These are phyloP conservation scores for Ethmia dodecea DNA, from an alignment of 2,888 invertebrate species.

Conservation along the genomic window DNA sequence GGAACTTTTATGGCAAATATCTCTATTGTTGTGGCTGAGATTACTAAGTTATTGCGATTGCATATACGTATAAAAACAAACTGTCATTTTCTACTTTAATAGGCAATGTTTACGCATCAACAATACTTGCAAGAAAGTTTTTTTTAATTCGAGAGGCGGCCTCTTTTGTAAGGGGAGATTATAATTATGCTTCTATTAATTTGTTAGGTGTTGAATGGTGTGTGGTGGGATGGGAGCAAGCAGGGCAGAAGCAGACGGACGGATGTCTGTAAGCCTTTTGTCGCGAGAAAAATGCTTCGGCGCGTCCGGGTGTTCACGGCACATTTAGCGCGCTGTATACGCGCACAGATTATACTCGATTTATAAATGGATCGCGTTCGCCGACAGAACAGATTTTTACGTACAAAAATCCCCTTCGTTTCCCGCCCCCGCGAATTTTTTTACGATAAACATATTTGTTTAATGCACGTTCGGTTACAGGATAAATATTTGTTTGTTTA, in stretches of 20 bases:
- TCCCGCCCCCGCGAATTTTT: constrained; percentile 18
- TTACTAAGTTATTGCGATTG: too few species aligned
- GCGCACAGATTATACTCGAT: constrained; percentile 56
- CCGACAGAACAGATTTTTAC: constrained; percentile 53
- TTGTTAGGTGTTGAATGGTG: constrained; percentile 13
- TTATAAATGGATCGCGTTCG: constrained; percentile 64
- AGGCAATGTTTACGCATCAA: too few species aligned
- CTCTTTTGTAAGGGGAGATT: constrained; percentile 4
- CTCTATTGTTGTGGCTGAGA: too few species aligned
- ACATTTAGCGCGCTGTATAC: constrained; percentile 62
- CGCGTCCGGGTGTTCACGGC: constrained; percentile 65
- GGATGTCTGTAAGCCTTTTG: constrained; percentile 58
- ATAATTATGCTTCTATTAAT: constrained; percentile 7
- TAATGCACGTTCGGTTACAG: constrained; percentile 7
- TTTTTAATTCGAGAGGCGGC: too few species aligned
- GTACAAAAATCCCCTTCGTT: constrained; percentile 40
- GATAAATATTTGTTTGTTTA: constrained; percentile 7
- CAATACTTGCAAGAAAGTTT: too few species aligned
- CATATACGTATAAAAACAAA: too few species aligned
- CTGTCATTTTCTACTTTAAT: too few species aligned
- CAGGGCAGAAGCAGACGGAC: constrained; percentile 38
- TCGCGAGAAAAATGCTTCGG: constrained; percentile 59
- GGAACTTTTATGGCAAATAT: constrained; percentile 4
- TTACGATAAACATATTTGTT: constrained; percentile 11
- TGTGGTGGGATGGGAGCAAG: constrained; percentile 26